Conservation (phyloP, 2,113 vertebrate genomes). For the Rhynchopsitta pachyrhyncha region DNA sequence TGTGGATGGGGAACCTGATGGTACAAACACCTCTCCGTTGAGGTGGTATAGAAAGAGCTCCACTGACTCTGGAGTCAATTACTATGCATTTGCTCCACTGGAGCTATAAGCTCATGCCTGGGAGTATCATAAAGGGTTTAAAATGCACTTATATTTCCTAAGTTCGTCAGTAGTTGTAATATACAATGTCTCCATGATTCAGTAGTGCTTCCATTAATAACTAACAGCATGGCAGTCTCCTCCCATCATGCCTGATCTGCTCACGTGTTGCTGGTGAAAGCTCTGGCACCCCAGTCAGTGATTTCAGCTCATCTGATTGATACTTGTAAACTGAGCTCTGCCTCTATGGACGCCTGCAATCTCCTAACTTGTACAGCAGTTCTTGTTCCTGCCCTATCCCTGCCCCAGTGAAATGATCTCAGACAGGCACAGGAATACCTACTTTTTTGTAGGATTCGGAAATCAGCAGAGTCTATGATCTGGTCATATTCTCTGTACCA, state of each 20-base stretch:
- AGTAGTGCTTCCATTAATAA: neutral
- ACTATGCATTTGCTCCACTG: neutral
- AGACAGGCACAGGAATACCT: neutral
- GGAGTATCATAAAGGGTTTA: neutral
- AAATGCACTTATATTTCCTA: neutral
- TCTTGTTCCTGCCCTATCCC: neutral
- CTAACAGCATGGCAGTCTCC: neutral
- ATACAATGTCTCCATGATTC: neutral
- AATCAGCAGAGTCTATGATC: slow-evolving; percentile 84
- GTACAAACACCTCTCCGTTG: neutral
- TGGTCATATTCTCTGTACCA: slow-evolving; percentile 85
- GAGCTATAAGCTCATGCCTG: neutral
- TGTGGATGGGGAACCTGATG: neutral
- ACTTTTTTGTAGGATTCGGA: slow-evolving; percentile 88
- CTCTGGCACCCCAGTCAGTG: neutral
- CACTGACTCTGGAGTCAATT: neutral
- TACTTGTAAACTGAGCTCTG: neutral
- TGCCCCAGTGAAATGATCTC: fast-evolving
- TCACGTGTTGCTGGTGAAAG: fast-evolving
- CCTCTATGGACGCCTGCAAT: fast-evolving
- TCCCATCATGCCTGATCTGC: neutral
- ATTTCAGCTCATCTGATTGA: neutral
- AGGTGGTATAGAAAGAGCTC: neutral
- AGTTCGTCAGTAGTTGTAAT: neutral
- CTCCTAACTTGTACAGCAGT: neutral